These are phyloP conservation scores for Napeogenes inachia DNA, from an alignment of 2,888 invertebrate genomes.

Conservation along the genomic window DNA sequence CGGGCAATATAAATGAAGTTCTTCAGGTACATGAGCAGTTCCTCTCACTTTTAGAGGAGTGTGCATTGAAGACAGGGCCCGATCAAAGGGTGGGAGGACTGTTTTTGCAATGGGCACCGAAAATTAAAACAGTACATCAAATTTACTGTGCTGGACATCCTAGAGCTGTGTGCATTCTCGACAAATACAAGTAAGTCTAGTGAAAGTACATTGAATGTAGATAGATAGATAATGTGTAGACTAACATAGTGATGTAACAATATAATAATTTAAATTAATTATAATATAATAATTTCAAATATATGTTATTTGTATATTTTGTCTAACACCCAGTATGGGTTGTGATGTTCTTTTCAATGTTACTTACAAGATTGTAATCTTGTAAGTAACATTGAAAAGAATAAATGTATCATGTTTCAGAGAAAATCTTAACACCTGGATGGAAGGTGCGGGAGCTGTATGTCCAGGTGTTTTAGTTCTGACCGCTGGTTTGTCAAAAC, in stretches of 20 bases:
- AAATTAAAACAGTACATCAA: constrained; percentile 89
- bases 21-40: constrained; percentile 90
- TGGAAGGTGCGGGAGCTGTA: constrained; percentile 92
- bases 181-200: constrained; percentile 89
- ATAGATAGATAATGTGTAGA: too few species aligned
- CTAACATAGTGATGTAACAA: too few species aligned
- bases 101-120: constrained; percentile 90
- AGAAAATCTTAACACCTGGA: constrained; percentile 89
- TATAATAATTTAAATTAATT: too few species aligned
- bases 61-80: constrained; percentile 81
- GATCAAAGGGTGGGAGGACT: constrained; percentile 94
- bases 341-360: too few species aligned
- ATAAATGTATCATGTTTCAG: constrained; percentile 58
- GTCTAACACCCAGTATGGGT: too few species aligned
- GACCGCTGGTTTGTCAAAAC: constrained; percentile 95
- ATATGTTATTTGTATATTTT: too few species aligned
- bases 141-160: constrained; percentile 96
- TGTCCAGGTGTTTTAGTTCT: constrained; percentile 92
- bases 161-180: constrained; percentile 93
- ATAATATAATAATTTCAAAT: too few species aligned
- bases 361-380: too few species aligned
- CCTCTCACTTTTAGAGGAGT: constrained; percentile 86
- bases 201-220: neutral
- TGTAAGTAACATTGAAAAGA: neutral
- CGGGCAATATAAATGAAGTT: constrained; percentile 93